Base-by-base conservation (phyloP, 2,888 invertebrate genomes). In the Leptopilina syphax region DNA sequence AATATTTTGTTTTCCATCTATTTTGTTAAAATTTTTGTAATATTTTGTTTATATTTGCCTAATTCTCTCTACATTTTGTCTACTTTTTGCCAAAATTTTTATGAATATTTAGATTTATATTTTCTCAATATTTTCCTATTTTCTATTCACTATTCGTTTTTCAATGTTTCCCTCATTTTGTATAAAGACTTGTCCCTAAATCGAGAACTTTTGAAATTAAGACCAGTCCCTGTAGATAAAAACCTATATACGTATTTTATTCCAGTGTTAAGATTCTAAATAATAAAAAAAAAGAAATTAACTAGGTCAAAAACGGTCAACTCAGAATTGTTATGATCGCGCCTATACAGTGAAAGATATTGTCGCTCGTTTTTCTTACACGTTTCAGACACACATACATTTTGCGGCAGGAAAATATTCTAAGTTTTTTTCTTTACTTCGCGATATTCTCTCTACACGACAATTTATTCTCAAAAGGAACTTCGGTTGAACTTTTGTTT, bases 401-500 rank as follows among this genome's bases (percentile, higher is more conserved):
- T 18, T 18, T 86, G 86, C 86, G 86, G 87, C 88, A 87, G 87
- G 86, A 89, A 89, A 89, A 87, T 88, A 87, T 85, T 87, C 86
- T 83, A 84, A 86, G 85, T 86, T 85, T 82, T 81, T 83, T 86
- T 87, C 84, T 84, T 84, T 82, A 81, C 83, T 86, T 87, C 84
- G 84, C 85, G 84, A 87, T 86, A 85, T 83, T 85, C 79, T 83
- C 79, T 83, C 83, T 85, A 82, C 82, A 84, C 76, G 79, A 81
- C 85, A 84, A 87, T 87, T 18, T 89, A 89, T 88, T 86, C 83
- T 81, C 83, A 88, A 88, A 89, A 89, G 89, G 89, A 89, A 89
- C 90, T 89, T 88, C 86, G 84, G 87, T 89, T 87, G 84, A 88
- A 89, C 87, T 34, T 73, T 73, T 76, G 83, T 65, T 78, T 76